Evolutionary conservation across 2,113 vertebrate genomes (phyloP).

Genomic region (Ellobius talpinus): DNA sequence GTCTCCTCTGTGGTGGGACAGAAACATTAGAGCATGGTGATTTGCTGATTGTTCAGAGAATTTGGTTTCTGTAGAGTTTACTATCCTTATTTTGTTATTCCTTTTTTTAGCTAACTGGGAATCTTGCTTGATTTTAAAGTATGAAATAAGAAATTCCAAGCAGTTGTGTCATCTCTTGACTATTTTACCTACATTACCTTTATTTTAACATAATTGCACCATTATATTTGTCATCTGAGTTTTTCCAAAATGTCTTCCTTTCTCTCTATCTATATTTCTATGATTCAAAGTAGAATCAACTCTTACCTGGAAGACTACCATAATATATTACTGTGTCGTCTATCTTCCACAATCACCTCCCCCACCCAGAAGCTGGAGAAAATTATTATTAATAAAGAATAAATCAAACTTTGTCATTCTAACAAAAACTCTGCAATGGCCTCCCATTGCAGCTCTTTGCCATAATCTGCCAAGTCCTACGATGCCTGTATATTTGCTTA

Average conservation of each 20-base stretch:
- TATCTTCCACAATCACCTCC: background rate
- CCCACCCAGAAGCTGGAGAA: background rate
- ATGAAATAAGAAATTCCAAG: background rate
- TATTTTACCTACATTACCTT: background rate
- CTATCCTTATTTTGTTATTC: slow-evolving; percentile 35
- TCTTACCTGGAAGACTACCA: background rate
- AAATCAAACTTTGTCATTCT: slow-evolving; percentile 42
- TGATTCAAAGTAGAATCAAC: slow-evolving; percentile 38
- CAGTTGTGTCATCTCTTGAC: background rate
- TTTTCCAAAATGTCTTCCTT: background rate
- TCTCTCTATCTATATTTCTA: background rate
- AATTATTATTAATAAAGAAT: slow-evolving; percentile 54
- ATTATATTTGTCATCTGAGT: background rate
- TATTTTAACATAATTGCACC: background rate
- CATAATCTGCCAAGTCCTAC: background rate
- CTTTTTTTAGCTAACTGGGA: background rate
- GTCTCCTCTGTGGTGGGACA: background rate
- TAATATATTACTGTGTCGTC: background rate
- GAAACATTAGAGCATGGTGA: background rate
- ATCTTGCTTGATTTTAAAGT: background rate
- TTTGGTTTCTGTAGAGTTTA: background rate
- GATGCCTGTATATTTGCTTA: background rate
- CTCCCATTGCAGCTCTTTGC: background rate
- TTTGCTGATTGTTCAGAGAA: background rate
- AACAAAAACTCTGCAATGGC: slow-evolving; percentile 26